Base-by-base conservation (phyloP, 2,888 invertebrate genomes). In the Folsomia manolachei region DNA sequence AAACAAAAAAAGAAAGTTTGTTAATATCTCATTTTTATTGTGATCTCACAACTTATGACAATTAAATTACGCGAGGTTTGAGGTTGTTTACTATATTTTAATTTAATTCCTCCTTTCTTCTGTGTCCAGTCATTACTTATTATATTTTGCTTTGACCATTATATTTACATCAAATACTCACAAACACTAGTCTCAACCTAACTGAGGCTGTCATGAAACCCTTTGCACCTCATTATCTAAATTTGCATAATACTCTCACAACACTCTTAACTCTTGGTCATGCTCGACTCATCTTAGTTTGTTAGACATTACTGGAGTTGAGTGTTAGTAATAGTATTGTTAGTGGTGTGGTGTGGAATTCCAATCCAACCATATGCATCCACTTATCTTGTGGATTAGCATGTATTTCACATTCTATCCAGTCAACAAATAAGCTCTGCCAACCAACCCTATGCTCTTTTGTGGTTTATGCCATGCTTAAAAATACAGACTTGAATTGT, bases 141-240 rank as follows among this genome's bases (percentile, higher is more conserved):
- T 39, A 39, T 39, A 39, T 39, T 39, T 39, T 39, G 7, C 14
- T 39, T 4, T 39, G 14, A 39, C 7, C 14, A 9, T 39, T 39
- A 9, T 39, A 9, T 39, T 9, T 39, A 4, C 39, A 39, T 39
- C 39, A 39, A n/a, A n/a, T n/a, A n/a, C n/a, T n/a, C 39, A 39
- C 39, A 39, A 4, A 39, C 39, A 39, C 14, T 39, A 4, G 39
- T 39, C 39, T 39, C 39, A 4, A 39, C 39, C 4, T 9, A 39
- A 39, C 39, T 39, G 14, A 39, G 39, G 7, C 14, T 39, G 39
- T 39, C 39, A 39, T 39, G 39, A 39, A 72, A 70, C 75, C 78
- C 78, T 79, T 79, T 77, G 78, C 78, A 79, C 78, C 77, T 79
- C 78, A 77, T 79, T 79, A 79, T 75, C 78, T 52, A 76, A 72